These are phyloP conservation scores for Hirudo medicinalis DNA, from an alignment of 1,140 invertebrate species.

Conservation along the genomic window DNA sequence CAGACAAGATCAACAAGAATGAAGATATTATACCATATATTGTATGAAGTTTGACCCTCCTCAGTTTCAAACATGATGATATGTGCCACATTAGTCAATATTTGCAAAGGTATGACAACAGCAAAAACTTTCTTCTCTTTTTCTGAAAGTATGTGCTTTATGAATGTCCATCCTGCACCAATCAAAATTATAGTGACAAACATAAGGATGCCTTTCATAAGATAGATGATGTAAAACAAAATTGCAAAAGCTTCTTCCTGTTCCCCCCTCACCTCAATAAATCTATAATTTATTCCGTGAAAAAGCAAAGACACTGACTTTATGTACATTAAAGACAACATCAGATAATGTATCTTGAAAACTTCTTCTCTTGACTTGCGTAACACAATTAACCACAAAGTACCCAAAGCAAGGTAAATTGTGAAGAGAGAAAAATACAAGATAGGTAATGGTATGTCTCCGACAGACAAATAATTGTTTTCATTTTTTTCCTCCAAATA, in stretches of 20 bases:
- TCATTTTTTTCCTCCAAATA: constrained; percentile 61
- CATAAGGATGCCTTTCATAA: constrained; percentile 82
- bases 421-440: constrained; percentile 82
- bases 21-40: constrained; percentile 82
- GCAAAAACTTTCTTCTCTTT: constrained; percentile 97
- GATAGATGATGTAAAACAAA: constrained; percentile 86
- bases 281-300: constrained; percentile 59
- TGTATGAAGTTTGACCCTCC: constrained; percentile 74
- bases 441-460: constrained; percentile 83
- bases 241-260: constrained; percentile 94
- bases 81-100: constrained; percentile 86
- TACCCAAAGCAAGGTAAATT: constrained; percentile 72
- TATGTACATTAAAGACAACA: constrained; percentile 81
- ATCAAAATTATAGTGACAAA: constrained; percentile 93
- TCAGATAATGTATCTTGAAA: constrained; percentile 91
- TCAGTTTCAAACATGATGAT: constrained; percentile 96
- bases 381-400: constrained; percentile 81
- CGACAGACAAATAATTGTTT: constrained; percentile 84
- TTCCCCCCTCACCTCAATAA: constrained; percentile 80
- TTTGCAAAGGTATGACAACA: constrained; percentile 91
- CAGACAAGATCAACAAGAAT: constrained; percentile 87
- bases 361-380: constrained; percentile 66
- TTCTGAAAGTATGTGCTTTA: constrained; percentile 89
- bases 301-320: constrained; percentile 84
- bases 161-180: constrained; percentile 96